Conservation (phyloP, 2,797 vertebrate genomes). For the Mallotus villosus region DNA sequence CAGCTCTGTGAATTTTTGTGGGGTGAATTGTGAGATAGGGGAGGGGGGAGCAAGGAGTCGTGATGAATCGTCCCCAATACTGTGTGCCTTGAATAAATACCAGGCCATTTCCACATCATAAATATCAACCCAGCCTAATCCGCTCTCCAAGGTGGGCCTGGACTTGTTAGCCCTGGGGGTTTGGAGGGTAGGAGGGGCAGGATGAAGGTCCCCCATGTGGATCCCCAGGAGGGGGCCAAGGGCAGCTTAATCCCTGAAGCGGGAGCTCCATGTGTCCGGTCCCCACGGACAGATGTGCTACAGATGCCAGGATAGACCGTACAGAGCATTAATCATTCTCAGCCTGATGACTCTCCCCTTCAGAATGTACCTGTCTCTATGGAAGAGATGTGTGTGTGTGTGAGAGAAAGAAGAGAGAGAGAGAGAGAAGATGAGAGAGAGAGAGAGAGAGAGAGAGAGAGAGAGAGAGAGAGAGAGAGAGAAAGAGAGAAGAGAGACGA, state of each 20-base stretch:
- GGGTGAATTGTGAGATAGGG: no score
- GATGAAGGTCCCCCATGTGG: constrained; percentile 39
- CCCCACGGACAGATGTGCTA: constrained; percentile 61
- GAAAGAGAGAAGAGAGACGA: background rate
- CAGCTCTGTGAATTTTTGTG: background rate
- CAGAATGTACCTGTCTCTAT: constrained; percentile 29
- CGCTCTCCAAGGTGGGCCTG: constrained; percentile 55
- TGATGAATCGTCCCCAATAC: constrained; percentile 52
- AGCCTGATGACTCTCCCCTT: constrained; percentile 66
- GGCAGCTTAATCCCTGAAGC: constrained; percentile 69
- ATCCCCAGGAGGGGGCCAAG: constrained; percentile 53
- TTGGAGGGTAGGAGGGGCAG: constrained; percentile 27
- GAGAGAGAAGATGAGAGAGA: background rate
- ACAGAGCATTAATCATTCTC: constrained; percentile 79
- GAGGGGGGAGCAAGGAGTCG: constrained; percentile 8
- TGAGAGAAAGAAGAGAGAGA: constrained; percentile 7
- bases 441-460: constrained; percentile 2
- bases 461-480: background rate
- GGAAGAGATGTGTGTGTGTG: constrained; percentile 28
- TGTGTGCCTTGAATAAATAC: constrained; percentile 68
- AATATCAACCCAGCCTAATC: constrained; percentile 67
- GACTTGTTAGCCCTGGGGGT: constrained; percentile 25
- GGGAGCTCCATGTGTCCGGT: constrained; percentile 56
- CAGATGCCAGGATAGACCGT: constrained; percentile 61
- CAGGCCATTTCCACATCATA: constrained; percentile 70